These are phyloP conservation scores for Cerceris rybyensis DNA, from an alignment of 2,888 invertebrate genomes.

Conservation along the genomic window DNA sequence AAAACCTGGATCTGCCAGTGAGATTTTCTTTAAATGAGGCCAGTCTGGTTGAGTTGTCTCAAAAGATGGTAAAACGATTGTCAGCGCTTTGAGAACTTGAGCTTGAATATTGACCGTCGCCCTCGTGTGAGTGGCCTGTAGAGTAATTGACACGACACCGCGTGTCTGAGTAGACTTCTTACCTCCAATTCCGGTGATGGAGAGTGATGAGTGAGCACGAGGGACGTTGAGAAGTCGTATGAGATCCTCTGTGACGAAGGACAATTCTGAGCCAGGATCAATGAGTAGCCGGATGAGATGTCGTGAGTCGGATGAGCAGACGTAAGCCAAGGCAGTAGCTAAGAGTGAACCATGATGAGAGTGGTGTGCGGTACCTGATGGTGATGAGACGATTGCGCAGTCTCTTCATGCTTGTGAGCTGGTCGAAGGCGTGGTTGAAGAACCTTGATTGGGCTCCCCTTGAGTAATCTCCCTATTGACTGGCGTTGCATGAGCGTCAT, in stretches of 20 bases:
- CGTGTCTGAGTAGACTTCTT: not conserved
- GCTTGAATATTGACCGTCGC: not conserved
- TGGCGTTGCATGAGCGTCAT: not conserved
- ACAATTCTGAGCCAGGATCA: conserved; percentile 38
- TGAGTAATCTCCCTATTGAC: not conserved
- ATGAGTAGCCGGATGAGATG: conserved; percentile 27
- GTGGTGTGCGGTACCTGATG: conserved; percentile 19
- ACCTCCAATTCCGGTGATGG: conserved; percentile 8
- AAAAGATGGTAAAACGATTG: not conserved
- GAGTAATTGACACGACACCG: not conserved
- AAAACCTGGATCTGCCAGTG: not conserved
- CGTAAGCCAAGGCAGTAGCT: conserved; percentile 17
- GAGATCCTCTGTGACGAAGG: conserved; percentile 26
- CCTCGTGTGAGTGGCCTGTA: not conserved
- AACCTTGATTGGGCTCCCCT: not conserved
- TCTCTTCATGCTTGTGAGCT: not conserved
- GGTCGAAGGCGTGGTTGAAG: not conserved
- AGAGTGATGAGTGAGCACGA: conserved; percentile 10
- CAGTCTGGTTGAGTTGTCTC: not conserved
- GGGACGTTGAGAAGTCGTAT: conserved; percentile 9
- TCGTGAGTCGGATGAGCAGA: not conserved
- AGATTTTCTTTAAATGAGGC: not conserved
- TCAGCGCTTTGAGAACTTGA: not conserved
- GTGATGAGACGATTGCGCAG: conserved; percentile 18
- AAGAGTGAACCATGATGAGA: conserved; percentile 2